These are phyloP conservation scores for Eupithecia tripunctaria DNA, from an alignment of 2,888 invertebrate species.

Conservation along the genomic window DNA sequence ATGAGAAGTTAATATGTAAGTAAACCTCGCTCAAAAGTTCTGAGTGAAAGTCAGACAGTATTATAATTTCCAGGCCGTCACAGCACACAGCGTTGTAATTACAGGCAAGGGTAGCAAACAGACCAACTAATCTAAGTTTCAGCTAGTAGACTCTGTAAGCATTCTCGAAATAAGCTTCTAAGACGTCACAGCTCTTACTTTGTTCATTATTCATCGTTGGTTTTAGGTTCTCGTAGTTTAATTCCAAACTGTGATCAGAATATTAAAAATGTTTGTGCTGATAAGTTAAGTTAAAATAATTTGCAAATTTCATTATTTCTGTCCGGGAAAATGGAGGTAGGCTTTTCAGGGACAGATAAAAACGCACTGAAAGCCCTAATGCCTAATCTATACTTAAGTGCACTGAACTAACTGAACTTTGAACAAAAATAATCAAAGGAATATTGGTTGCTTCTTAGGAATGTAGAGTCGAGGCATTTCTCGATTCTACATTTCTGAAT, in stretches of 20 bases:
- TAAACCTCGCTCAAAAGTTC: not conserved
- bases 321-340: not conserved
- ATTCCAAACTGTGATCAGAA: constrained; percentile 5
- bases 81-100: constrained; percentile 1
- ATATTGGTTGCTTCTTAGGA: not conserved
- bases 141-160: not conserved
- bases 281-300: not conserved
- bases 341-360: not conserved
- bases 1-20: not conserved
- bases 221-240: not conserved
- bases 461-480: not conserved
- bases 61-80: not conserved
- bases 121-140: constrained; percentile 27
- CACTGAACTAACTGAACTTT: no score
- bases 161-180: constrained; percentile 20
- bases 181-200: not conserved
- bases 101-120: constrained; percentile 8
- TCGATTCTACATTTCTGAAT: no score
- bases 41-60: not conserved
- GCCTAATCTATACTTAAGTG: no score
- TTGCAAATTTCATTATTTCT: not conserved
- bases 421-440: not conserved
- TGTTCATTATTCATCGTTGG: constrained; percentile 1
- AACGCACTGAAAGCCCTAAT: no score
- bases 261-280: constrained; percentile 6